Base-by-base conservation (phyloP, 2,888 invertebrate species). In the Perizoma flavofasciatum region DNA sequence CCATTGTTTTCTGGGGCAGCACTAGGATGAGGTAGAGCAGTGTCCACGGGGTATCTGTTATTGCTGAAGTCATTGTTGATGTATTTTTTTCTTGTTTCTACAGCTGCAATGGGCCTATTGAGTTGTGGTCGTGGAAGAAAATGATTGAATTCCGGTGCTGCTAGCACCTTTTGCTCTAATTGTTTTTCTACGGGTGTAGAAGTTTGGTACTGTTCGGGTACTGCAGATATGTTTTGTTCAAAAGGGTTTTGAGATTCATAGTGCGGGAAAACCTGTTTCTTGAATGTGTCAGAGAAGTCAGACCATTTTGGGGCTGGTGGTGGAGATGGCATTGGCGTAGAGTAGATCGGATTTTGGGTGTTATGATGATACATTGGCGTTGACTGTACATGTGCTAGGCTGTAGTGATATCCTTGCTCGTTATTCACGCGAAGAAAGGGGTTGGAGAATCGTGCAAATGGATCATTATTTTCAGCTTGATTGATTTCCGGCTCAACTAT, bases 241-340 rank as follows among this genome's bases (percentile, higher is more conserved):
- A 50, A 10, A 43, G 44, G 10, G 34, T 39, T 49, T 40, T 40
- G 45, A 7, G 55, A 43, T 55, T 58, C 39, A 6, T 49, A 53
- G n/a, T 70, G 52, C 2, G 50, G 55, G 10, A 37, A 46, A 34
- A 59, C 5, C 41, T 61, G 66, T 55, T 55, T 60, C 32, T 54
- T 59, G 41, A 65, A 65, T 7, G 50, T 41, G 56, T 54, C 59
- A 6, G 72, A 58, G 5, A 74, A 64, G 45, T 75, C 72, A 50
- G 64, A 55, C 74, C 73, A 74, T 55, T 69, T 65, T 4, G 69
- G 70, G 9, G 66, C 64, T 2, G 66, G 43, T 4, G 72, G 70
- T 5, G 74, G 61, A 0, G 71, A 66, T 9, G 72, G 68, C 57
- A 70, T 61, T 5, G 65, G 66, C 5, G 67, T 59, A 58, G 49